Evolutionary conservation across 2,113 vertebrate species (phyloP), one percentile per base, ranked within the genome.

Genomic region (Arvicanthis niloticus): DNA sequence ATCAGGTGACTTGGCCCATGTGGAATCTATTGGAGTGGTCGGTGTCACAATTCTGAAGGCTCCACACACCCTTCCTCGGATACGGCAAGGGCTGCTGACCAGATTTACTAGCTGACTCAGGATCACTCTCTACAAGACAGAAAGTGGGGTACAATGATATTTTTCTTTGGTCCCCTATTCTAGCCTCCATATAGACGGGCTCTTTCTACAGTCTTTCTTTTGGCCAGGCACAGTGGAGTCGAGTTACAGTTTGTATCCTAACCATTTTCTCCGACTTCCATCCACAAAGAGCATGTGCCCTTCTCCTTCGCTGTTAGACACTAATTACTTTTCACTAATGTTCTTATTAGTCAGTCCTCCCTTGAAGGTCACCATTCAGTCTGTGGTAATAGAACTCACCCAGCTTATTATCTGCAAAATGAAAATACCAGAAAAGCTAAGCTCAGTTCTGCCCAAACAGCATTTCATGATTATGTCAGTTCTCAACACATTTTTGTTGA

Each of bases 361-460:
- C 58, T 62, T 56, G 51, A 89, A 93, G 60, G 87, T 82, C 82
- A 96, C 86, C 82, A 68, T 80, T 92, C 88, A 77, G 58, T 24
- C 48, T 51, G 3, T 72, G 80, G 60, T 75, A 95, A 89, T 34
- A 93, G 68, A 87, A 87, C 5, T 86, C 84, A 81, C 80, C 78
- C 45, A 82, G 67, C 88, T 21, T 96, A 91, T 45, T 62, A 94
- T 60, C 76, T 88, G 26, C 21, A 95, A 80, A 76, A 96, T 73
- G 62, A 93, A 94, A 96, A 93, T 76, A 58, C 58, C 88, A 90
- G 65, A 60, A 91, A 84, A 93, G 62, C 22, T 78, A 62, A 70
- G 67, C 8, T 42, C 68, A 37, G 48, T 73, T 94, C 70, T 92
- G 58, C 17, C 22, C 80, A 72, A 90, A 93, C 0, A 88, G 15